Evolutionary conservation across 2,888 invertebrate species (phyloP).

Genomic region (Oxyteleia sp.): DNA sequence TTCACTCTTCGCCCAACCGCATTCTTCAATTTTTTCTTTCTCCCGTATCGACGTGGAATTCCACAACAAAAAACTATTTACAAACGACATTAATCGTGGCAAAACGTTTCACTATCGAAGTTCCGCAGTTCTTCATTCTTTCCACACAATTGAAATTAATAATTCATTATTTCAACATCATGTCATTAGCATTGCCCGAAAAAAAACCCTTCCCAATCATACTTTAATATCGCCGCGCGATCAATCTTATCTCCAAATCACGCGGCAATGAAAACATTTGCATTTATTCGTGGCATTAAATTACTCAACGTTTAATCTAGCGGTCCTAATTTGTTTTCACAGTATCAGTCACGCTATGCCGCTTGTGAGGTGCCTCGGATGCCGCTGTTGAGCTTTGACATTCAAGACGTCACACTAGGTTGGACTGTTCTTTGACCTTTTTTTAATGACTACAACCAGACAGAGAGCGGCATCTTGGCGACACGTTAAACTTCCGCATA

Average conservation of each 20-base stretch:
- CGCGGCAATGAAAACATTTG: constrained; percentile 70
- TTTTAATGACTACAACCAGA: constrained; percentile 65
- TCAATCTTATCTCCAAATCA: constrained; percentile 63
- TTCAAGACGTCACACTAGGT: constrained; percentile 65
- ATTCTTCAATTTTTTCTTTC: no score
- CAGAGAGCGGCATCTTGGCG: constrained; percentile 61
- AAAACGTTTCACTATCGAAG: constrained; percentile 1
- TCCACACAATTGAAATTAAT: constrained; percentile 46
- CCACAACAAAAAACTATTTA: not conserved
- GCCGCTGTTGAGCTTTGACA: constrained; percentile 70
- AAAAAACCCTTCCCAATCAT: constrained; percentile 18
- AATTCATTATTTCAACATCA: constrained; percentile 62
- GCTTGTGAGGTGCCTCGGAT: constrained; percentile 64
- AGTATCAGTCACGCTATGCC: constrained; percentile 69
- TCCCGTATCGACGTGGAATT: not conserved
- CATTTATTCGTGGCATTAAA: constrained; percentile 69
- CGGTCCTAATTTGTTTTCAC: constrained; percentile 72
- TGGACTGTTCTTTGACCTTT: constrained; percentile 67
- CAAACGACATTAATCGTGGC: not conserved
- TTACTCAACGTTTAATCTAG: constrained; percentile 70
- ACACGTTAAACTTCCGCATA: constrained; percentile 67
- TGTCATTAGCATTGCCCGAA: constrained; percentile 29
- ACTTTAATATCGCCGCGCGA: constrained; percentile 25
- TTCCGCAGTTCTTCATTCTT: constrained; percentile 24
- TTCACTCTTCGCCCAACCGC: no score